These are phyloP conservation scores for Pelodytes ibericus DNA, from an alignment of 2,797 vertebrate species.

Conservation along the genomic window DNA sequence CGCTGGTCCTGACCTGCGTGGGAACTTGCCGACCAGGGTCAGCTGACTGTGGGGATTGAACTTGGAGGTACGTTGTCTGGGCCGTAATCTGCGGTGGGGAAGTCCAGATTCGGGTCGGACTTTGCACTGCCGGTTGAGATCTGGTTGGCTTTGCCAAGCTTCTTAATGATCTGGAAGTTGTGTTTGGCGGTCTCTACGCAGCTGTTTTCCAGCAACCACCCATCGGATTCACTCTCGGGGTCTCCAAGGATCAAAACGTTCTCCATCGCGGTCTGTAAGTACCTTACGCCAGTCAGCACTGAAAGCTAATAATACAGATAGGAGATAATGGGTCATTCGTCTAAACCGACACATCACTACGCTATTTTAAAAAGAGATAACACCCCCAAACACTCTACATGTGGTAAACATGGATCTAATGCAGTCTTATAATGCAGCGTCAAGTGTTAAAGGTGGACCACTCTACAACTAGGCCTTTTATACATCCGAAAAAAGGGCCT, in stretches of 20 bases:
- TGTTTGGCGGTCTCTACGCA: slow-evolving; percentile 86
- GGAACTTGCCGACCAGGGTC: slow-evolving; percentile 42
- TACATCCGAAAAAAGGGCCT: too few species aligned
- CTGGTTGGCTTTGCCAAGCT: slow-evolving; percentile 83
- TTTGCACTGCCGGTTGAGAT: slow-evolving; percentile 74
- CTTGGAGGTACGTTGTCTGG: slow-evolving; percentile 75
- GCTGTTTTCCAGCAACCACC: slow-evolving; percentile 88
- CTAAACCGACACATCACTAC: too few species aligned
- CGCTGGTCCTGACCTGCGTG: not conserved
- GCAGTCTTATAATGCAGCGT: too few species aligned
- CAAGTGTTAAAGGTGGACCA: too few species aligned
- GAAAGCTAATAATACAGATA: slow-evolving; percentile 72
- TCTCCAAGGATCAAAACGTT: slow-evolving; percentile 83
- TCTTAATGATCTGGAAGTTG: slow-evolving; percentile 88
- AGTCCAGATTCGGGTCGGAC: slow-evolving; percentile 81
- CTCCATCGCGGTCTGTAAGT: slow-evolving; percentile 90
- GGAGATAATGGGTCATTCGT: too few species aligned
- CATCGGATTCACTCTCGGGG: slow-evolving; percentile 82
- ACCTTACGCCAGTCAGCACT: slow-evolving; percentile 86
- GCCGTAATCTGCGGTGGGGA: slow-evolving; percentile 78
- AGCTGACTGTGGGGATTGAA: slow-evolving; percentile 62
- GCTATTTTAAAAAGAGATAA: too few species aligned
- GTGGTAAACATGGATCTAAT: too few species aligned
- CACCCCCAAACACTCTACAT: too few species aligned
- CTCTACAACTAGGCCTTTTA: too few species aligned